Conservation (phyloP, 35 echinoderm and acorn worm genomes). For the Lytechinus pictus region DNA sequence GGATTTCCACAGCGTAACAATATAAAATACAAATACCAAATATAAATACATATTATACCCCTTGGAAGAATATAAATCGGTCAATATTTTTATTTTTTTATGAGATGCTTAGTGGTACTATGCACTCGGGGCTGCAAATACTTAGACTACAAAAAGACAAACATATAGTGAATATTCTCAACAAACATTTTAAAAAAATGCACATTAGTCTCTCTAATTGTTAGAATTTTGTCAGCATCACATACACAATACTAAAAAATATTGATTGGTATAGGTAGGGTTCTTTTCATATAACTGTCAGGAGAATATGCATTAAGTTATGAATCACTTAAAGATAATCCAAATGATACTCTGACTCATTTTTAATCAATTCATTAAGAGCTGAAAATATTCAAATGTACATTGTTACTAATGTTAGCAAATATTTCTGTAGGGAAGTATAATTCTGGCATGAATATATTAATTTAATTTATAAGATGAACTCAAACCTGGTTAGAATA, state of each 20-base stretch:
- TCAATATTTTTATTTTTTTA: not conserved
- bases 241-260: not conserved
- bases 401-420: no score
- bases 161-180: not conserved
- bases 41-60: conserved; percentile 44
- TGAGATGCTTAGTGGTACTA: not conserved
- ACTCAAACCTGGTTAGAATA: no score
- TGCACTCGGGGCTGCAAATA: conserved; percentile 16
- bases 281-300: no score
- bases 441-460: no score
- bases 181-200: not conserved
- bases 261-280: not conserved
- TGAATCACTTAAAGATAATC: no score
- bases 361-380: no score
- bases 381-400: no score
- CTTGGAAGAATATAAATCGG: conserved; percentile 41
- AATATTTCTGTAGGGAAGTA: no score
- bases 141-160: not conserved
- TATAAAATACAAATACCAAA: conserved; percentile 48
- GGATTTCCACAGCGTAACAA: not conserved
- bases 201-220: not conserved
- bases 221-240: not conserved
- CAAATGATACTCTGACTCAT: no score
- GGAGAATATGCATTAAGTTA: no score
- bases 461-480: no score